A percentile compares a stretch with the other conserved stretches of the same genome.
Conservation (phyloP, 2,113 vertebrate genomes). For the Bufo bufo region DNA sequence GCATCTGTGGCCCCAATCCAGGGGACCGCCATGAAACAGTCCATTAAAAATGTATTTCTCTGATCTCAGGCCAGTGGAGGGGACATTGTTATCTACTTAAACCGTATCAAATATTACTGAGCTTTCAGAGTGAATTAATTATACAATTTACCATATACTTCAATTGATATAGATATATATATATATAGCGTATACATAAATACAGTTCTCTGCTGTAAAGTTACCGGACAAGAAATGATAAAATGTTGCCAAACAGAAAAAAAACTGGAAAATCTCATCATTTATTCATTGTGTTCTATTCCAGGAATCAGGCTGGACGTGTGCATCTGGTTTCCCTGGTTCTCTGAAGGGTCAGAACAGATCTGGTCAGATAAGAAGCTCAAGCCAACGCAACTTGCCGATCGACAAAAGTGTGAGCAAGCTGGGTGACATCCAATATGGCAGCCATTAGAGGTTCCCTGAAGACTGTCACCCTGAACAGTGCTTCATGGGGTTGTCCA, state of each 20-base stretch:
- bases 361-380: neutral
- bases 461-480: neutral
- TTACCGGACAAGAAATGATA: neutral
- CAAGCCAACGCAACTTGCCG: neutral
- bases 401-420: neutral
- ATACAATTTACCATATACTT: neutral
- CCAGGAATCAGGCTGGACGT: neutral
- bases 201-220: neutral
- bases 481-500: neutral
- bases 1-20: neutral
- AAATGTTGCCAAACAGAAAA: neutral
- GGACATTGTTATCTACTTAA: slow-evolving; percentile 1
- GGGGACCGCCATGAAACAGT: neutral
- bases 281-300: neutral
- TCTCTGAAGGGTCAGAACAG: neutral
- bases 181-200: neutral
- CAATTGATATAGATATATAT: neutral
- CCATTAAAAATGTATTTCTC: neutral
- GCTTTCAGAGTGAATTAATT: neutral
- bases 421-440: neutral
- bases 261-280: neutral
- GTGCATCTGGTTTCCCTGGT: neutral
- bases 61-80: neutral
- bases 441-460: neutral
- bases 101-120: neutral